Base-by-base conservation (phyloP, 2,888 invertebrate species). In the Amphimallon solstitiale region DNA sequence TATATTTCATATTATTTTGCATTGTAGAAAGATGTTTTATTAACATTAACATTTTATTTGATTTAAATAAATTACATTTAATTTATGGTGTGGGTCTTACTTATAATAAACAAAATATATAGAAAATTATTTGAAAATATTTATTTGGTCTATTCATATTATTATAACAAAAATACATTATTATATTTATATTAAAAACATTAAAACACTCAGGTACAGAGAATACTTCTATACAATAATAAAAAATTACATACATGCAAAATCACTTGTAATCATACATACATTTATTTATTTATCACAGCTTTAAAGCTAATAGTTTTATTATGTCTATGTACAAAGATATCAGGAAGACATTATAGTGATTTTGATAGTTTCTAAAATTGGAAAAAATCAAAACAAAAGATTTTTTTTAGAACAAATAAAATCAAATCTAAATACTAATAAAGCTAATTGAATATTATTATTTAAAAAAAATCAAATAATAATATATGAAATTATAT, bases 261-360 rank as follows among this genome's bases (percentile, higher is more conserved):
- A 70, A 72, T 63, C 70, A 69, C 68, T 67, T 65, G 29, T 68
- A 63, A 66, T 54, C 65, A 68, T 43, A 17, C n/a, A 38, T 29
- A 12, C 29, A 54, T 9, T 23, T 73, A 29, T 29, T 29, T 29
- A 29, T 29, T 72, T 79, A 81, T 80, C 81, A 81, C 81, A 81
- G 78, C 74, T 75, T 78, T 79, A 80, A 80, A 79, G 79, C 79
- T 79, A 78, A 67, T 68, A 63, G 67, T 69, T 68, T 68, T 68
- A 70, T 69, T 65, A 70, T 71, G 68, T 73, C 70, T 67, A 61
- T 51, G 65, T 63, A 52, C 54, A 68, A 21, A 64, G 70, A 40
- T 71, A 69, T 73, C 67, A 71, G 73, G 73, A 74, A 68, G 68
- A 51, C 68, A 62, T 65, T 63, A 12, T 40, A 62, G 60, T 67